These are phyloP conservation scores for Apogon hyalosoma DNA, from an alignment of 2,797 vertebrate genomes.

Conservation along the genomic window DNA sequence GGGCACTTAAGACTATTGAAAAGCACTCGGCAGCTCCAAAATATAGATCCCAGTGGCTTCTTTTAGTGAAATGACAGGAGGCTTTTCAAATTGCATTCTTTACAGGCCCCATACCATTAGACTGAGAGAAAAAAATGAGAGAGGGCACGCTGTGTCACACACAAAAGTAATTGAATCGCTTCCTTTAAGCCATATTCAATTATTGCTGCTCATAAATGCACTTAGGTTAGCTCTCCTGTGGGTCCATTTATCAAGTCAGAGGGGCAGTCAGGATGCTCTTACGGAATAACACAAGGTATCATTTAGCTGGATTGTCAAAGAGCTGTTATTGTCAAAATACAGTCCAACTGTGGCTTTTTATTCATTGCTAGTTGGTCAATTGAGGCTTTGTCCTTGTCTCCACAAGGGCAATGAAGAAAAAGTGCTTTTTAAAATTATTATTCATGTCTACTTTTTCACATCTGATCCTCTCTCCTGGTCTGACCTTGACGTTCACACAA, in stretches of 20 bases:
- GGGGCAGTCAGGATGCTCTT: conserved; percentile 42
- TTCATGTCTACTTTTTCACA: conserved; percentile 30
- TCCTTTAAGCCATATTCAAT: conserved; percentile 68
- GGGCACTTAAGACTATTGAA: conserved; percentile 61
- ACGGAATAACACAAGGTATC: conserved; percentile 48
- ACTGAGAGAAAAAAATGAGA: conserved; percentile 20
- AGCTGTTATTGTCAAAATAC: conserved; percentile 47
- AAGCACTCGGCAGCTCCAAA: conserved; percentile 35
- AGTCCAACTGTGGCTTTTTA: conserved; percentile 17
- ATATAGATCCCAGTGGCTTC: conserved; percentile 33
- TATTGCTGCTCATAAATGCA: conserved; percentile 72
- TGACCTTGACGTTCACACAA: conserved; percentile 48
- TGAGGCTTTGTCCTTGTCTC: conserved; percentile 39
- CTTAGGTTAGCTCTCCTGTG: conserved; percentile 57
- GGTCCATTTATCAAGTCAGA: conserved; percentile 56
- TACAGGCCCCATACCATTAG: conserved; percentile 60
- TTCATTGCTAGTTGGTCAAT: conserved; percentile 3
- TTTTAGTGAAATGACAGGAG: conserved; percentile 45
- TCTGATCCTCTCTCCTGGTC: conserved; percentile 18
- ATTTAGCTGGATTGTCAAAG: conserved; percentile 44
- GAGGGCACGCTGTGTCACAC: conserved; percentile 59
- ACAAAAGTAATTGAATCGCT: conserved; percentile 74
- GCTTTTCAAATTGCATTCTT: conserved; percentile 42
- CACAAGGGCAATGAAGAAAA: conserved; percentile 42
- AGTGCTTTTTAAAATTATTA: conserved; percentile 32